Percentiles rank a stretch among this genome's conserved stretches.
phyloP scores from a whole-genome alignment of 2,888 invertebrate genomes.

The Synergus japonicus region DNA sequence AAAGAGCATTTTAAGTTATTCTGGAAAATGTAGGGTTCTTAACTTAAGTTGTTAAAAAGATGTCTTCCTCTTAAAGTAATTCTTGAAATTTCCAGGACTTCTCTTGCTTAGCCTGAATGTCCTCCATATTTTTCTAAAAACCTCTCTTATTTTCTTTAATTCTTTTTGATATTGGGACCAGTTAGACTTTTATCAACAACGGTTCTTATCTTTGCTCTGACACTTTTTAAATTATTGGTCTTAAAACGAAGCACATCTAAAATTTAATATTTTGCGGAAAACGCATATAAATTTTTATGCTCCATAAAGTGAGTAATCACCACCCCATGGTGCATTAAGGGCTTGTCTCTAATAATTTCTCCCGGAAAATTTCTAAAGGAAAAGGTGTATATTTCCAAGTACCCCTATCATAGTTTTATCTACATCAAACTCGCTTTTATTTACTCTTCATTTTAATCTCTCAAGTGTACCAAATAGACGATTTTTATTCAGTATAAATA shows the following conservation, averaged over 20 bases:
- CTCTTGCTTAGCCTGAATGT: too few species aligned
- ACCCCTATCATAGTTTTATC: not conserved
- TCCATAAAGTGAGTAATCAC: constrained; percentile 23
- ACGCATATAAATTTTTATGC: constrained; percentile 27
- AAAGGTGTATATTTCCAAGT: not conserved
- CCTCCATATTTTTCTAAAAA: too few species aligned
- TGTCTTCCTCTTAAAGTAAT: too few species aligned
- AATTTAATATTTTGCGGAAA: constrained; percentile 36
- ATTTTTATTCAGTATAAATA: too few species aligned
- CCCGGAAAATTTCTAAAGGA: not conserved
- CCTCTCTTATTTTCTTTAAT: not conserved
- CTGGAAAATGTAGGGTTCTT: too few species aligned
- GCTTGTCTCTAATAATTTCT: not conserved
- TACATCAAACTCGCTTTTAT: not conserved
- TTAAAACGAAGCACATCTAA: constrained; percentile 15
- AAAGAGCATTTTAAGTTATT: too few species aligned
- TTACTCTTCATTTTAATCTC: not conserved
- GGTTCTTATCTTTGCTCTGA: constrained; percentile 6
- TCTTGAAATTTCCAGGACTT: too few species aligned
- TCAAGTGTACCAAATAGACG: too few species aligned
- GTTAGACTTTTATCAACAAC: not conserved
- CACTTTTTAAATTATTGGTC: not conserved
- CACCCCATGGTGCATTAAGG: constrained; percentile 19
- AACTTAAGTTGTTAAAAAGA: too few species aligned
- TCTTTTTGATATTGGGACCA: not conserved